These are phyloP conservation scores for Peromyscus aztecus DNA, from an alignment of 2,797 vertebrate species.

Conservation along the genomic window DNA sequence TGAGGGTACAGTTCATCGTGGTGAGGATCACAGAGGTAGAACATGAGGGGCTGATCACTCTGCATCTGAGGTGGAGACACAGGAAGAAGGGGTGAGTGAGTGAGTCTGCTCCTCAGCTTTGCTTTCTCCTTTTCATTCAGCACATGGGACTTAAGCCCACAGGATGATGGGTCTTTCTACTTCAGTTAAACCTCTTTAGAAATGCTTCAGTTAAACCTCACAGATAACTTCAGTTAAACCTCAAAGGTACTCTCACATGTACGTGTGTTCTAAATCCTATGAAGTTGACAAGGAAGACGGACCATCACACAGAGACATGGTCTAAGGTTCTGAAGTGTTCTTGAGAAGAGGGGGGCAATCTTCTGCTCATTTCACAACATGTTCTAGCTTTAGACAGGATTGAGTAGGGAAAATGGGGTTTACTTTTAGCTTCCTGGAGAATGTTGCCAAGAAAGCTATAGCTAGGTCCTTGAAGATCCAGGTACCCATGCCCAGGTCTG, in stretches of 20 bases:
- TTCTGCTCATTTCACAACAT: too few relatives aligned
- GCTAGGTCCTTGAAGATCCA: not conserved
- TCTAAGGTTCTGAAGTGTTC: not conserved
- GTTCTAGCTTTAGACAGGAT: not conserved
- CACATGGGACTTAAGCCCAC: not conserved
- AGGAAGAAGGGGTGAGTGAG: too few relatives aligned
- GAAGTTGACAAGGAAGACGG: not conserved
- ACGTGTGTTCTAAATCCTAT: not conserved
- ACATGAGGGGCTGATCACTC: not conserved
- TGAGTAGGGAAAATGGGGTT: too few relatives aligned
- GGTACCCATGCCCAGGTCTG: not conserved
- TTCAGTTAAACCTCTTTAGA: not conserved
- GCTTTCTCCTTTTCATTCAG: not conserved
- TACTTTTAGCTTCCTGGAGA: too few relatives aligned
- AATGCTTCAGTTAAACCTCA: not conserved
- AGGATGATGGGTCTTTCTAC: not conserved
- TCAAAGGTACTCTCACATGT: not conserved
- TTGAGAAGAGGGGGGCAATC: not conserved
- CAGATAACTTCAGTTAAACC: too few relatives aligned
- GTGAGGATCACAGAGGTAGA: not conserved
- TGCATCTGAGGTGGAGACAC: not conserved
- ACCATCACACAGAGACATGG: fast-evolving
- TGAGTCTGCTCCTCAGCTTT: not conserved
- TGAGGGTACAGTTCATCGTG: not conserved
- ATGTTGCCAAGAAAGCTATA: not conserved